These are phyloP conservation scores for Oryctolagus cuniculus DNA, from an alignment of 2,113 vertebrate species.

Conservation along the genomic window mOryCun1.1 NC_091440.1:94991001-94991500, in stretches of 20 bases:
- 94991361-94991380: background rate
- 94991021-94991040: background rate
- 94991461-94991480: background rate
- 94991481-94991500: background rate
- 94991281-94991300: background rate
- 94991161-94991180: background rate
- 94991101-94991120: background rate
- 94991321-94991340: too few species aligned
- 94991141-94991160: background rate
- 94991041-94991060: background rate
- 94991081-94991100: background rate
- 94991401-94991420: slow-evolving; percentile 29
- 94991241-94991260: background rate
- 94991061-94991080: background rate
- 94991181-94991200: background rate
- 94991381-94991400: background rate
- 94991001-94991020: background rate
- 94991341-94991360: background rate
- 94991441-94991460: background rate
- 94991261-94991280: background rate
- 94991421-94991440: background rate
- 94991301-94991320: background rate
- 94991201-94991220: background rate
- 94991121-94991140: background rate
- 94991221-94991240: background rate